Conservation (phyloP, 2,797 vertebrate species). For the Apogon hyalosoma region DNA sequence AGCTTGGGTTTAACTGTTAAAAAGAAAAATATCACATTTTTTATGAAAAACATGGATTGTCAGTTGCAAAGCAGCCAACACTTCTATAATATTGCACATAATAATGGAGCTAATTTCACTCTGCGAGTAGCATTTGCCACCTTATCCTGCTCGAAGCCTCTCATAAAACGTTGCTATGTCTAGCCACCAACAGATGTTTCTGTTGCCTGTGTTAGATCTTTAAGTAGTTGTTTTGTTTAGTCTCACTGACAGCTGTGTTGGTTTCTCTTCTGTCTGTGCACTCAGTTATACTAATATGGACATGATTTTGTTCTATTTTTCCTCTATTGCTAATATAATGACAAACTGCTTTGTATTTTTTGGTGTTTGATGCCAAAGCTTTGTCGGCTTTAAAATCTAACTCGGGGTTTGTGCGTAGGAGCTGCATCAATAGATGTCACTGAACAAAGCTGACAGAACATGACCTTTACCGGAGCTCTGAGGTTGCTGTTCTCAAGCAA, state of each 20-base stretch:
- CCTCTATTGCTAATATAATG: constrained; percentile 4
- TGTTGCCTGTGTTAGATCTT: constrained; percentile 66
- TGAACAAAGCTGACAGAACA: constrained; percentile 68
- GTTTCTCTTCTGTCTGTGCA: constrained; percentile 18
- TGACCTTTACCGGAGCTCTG: constrained; percentile 74
- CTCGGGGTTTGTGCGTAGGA: too few relatives aligned
- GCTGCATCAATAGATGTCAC: constrained; percentile 58
- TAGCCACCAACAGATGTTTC: constrained; percentile 67
- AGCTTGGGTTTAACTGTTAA: too few relatives aligned
- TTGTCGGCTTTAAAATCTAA: background rate
- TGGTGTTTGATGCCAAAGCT: constrained; percentile 31
- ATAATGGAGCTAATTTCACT: constrained; percentile 19
- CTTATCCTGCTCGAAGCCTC: constrained; percentile 28
- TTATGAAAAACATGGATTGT: too few relatives aligned
- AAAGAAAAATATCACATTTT: too few relatives aligned
- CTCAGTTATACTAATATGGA: background rate
- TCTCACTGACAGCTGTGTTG: constrained; percentile 64
- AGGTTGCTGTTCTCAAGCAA: constrained; percentile 76
- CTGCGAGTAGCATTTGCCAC: background rate
- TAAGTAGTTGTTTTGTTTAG: constrained; percentile 73
- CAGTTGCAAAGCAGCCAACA: constrained; percentile 15
- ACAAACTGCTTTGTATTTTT: constrained; percentile 24
- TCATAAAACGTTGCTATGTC: constrained; percentile 59
- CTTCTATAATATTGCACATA: constrained; percentile 14
- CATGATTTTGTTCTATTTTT: background rate